These are phyloP conservation scores for Scolanthus callimorphus DNA, from an alignment of 92 coral and sea anemone species.

Conservation along the genomic window DNA sequence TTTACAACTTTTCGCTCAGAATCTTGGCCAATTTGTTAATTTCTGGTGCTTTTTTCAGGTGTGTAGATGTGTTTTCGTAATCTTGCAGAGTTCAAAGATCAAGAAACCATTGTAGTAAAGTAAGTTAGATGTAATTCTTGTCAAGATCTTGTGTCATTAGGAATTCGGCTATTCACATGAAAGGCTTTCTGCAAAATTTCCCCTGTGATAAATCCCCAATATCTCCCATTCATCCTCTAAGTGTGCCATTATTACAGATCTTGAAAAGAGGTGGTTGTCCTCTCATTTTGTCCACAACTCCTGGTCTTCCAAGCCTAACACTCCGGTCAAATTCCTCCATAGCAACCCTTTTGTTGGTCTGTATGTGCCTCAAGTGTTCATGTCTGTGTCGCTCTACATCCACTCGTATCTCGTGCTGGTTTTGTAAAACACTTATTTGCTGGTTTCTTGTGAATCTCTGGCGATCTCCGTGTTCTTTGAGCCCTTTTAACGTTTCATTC, in stretches of 20 bases:
- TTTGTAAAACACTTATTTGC: constrained; percentile 71
- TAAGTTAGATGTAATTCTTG: too few species aligned
- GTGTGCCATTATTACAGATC: constrained; percentile 80
- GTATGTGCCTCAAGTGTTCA: constrained; percentile 54
- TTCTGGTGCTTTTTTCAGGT: too few species aligned
- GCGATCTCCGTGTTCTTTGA: constrained; percentile 82
- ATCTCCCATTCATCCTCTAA: constrained; percentile 65
- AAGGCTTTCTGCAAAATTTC: too few species aligned
- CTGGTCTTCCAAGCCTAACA: constrained; percentile 70
- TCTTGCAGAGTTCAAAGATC: too few species aligned
- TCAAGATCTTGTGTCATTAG: too few species aligned
- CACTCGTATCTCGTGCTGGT: constrained; percentile 64
- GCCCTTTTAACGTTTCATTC: too few species aligned
- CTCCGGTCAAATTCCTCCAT: constrained; percentile 88
- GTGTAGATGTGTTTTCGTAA: too few species aligned
- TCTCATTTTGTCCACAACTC: constrained; percentile 68
- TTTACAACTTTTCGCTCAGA: too few species aligned
- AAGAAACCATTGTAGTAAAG: too few species aligned
- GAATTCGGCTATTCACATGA: too few species aligned
- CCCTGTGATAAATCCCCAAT: too few species aligned
- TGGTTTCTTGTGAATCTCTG: constrained; percentile 83
- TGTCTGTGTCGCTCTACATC: constrained; percentile 80
- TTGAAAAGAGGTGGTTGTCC: constrained; percentile 85
- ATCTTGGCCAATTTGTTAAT: too few species aligned
- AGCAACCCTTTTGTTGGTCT: constrained; percentile 72